phyloP scores from a whole-genome alignment of 2,797 vertebrate genomes.

The Sciaenops ocellatus region DNA sequence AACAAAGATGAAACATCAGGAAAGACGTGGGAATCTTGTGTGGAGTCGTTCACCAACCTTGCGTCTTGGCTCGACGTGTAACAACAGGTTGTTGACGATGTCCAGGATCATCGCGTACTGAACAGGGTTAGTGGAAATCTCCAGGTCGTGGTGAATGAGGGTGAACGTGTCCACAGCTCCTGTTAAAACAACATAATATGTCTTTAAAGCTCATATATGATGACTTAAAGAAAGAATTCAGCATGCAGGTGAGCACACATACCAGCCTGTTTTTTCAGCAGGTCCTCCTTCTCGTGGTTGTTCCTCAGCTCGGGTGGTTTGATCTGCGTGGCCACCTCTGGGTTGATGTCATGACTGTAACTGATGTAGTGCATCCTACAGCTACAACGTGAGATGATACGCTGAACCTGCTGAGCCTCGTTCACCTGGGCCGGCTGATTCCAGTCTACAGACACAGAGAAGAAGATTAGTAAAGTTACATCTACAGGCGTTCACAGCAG shows the following conservation, averaged over 20 bases:
- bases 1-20: not conserved
- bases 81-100: conserved; percentile 97
- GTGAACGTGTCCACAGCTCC: conserved; percentile 99
- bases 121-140: conserved; percentile 98
- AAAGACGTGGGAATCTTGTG: conserved; percentile 8
- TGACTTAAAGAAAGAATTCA: no score
- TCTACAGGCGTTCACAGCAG: no score
- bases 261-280: conserved; percentile 98
- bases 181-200: conserved; percentile 55
- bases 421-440: conserved; percentile 96
- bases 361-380: conserved; percentile 99
- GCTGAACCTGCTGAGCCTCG: conserved; percentile 95
- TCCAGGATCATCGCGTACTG: conserved; percentile 99
- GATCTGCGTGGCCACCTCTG: conserved; percentile 95
- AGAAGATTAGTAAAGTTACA: no score
- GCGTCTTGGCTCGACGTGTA: conserved; percentile 96
- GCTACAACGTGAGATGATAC: conserved; percentile 98
- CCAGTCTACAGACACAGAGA: conserved; percentile 87
- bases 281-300: conserved; percentile 95
- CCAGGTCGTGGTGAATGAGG: conserved; percentile 97
- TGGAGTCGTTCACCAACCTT: conserved; percentile 85
- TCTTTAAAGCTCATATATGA: not conserved
- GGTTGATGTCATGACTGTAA: conserved; percentile 98
- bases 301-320: conserved; percentile 93
- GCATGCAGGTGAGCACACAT: conserved; percentile 15